Conservation (phyloP, 2,113 vertebrate genomes). For the Brachionichthys hirsutus region DNA sequence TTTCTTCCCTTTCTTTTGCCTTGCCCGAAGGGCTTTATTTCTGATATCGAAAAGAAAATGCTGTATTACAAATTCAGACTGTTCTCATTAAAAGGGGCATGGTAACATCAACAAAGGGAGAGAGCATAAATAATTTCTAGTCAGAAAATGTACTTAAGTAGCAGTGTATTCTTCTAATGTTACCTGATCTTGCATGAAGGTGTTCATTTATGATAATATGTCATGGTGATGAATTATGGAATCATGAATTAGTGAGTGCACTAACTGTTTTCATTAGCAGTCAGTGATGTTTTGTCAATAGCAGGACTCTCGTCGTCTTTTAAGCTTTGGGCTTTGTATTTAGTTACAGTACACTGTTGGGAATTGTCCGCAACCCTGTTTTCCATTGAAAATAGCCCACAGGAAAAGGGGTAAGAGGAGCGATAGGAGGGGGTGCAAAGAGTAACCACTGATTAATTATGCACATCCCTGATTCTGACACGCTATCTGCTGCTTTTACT, state of each 20-base stretch:
- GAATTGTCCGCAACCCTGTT: constrained; percentile 95
- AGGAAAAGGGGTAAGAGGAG: constrained; percentile 77
- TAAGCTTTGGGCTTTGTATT: constrained; percentile 91
- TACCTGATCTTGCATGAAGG: constrained; percentile 33
- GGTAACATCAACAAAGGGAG: constrained; percentile 25
- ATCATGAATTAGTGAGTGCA: constrained; percentile 51
- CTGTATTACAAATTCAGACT: constrained; percentile 51
- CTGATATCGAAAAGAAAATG: constrained; percentile 55
- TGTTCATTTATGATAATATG: constrained; percentile 38
- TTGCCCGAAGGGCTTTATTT: constrained; percentile 62
- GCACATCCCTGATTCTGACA: constrained; percentile 89
- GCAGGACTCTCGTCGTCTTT: constrained; percentile 86
- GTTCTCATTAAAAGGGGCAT: constrained; percentile 56
- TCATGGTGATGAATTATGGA: constrained; percentile 51
- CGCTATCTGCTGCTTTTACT: constrained; percentile 96
- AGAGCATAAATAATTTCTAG: constrained; percentile 36
- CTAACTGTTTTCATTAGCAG: constrained; percentile 83
- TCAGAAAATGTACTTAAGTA: constrained; percentile 20
- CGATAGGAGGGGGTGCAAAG: constrained; percentile 41
- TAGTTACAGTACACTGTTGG: constrained; percentile 88
- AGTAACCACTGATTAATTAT: constrained; percentile 90
- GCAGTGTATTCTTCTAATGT: constrained; percentile 29
- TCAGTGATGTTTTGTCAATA: constrained; percentile 93
- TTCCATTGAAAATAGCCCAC: constrained; percentile 92
- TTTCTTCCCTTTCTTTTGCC: constrained; percentile 33